Percentiles rank a stretch among this genome's conserved stretches.
Conservation (phyloP, 2,797 vertebrate genomes). For the Lagocephalus sceleratus region DNA sequence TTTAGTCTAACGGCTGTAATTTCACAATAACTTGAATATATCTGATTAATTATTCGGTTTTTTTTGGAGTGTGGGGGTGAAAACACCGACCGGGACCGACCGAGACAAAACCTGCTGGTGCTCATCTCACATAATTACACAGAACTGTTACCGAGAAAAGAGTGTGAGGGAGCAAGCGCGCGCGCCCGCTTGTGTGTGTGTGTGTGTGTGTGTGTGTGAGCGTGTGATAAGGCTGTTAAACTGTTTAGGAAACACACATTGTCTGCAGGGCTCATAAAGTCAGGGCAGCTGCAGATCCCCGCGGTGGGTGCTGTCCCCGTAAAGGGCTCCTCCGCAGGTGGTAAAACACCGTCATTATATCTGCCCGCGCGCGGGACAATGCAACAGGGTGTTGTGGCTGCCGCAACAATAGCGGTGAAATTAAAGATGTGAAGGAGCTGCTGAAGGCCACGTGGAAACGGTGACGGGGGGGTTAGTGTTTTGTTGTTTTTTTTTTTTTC, state of each 20-base stretch:
- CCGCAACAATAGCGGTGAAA: slow-evolving; percentile 64
- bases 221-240: slow-evolving; percentile 35
- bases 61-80: no score
- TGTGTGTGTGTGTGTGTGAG: background rate
- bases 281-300: slow-evolving; percentile 43
- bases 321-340: slow-evolving; percentile 38
- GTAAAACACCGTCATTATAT: slow-evolving; percentile 55
- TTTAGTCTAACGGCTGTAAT: no score
- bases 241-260: slow-evolving; percentile 55
- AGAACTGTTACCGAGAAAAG: background rate
- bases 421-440: slow-evolving; percentile 57
- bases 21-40: no score
- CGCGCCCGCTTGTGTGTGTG: slow-evolving; percentile 1
- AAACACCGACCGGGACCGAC: no score
- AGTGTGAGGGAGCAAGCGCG: background rate
- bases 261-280: slow-evolving; percentile 27
- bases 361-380: slow-evolving; percentile 50
- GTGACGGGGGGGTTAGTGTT: slow-evolving; percentile 14
- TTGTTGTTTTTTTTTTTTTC: slow-evolving; percentile 30
- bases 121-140: no score
- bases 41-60: no score
- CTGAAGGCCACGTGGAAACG: slow-evolving; percentile 32
- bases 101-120: no score
- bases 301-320: slow-evolving; percentile 42
- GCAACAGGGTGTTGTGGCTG: slow-evolving; percentile 48